Evolutionary conservation across 2,888 invertebrate species (phyloP).

Genomic region (Caenorhabditis becei): DNA sequence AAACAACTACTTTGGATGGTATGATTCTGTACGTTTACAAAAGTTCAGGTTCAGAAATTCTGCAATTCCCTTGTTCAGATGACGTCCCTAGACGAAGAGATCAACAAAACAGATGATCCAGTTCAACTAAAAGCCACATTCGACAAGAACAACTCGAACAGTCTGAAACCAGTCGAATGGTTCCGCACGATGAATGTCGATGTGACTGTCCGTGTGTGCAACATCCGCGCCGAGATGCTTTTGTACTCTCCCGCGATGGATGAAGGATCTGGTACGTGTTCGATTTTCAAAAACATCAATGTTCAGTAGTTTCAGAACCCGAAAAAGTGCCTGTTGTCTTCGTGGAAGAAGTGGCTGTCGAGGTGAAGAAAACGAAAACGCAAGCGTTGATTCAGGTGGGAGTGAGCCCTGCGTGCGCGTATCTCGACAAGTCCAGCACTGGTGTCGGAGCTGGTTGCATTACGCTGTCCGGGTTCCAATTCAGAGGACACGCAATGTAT

Average conservation of each 20-base stretch:
- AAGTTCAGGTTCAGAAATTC: neutral
- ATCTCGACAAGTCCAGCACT: constrained; percentile 58
- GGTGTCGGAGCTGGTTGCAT: constrained; percentile 81
- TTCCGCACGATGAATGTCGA: constrained; percentile 75
- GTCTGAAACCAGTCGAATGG: constrained; percentile 61
- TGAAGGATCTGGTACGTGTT: neutral
- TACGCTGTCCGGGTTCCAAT: constrained; percentile 86
- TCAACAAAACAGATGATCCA: constrained; percentile 30
- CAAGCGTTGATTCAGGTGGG: constrained; percentile 91
- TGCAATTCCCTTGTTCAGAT: constrained; percentile 28
- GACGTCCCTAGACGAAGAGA: constrained; percentile 53
- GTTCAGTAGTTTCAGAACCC: constrained; percentile 9
- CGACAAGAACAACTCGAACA: constrained; percentile 40
- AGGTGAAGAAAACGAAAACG: constrained; percentile 94
- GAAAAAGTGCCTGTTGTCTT: constrained; percentile 73
- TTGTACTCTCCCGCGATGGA: constrained; percentile 65
- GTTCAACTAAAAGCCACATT: constrained; percentile 51
- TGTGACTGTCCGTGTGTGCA: constrained; percentile 86
- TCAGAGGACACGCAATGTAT: constrained; percentile 96
- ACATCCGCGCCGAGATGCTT: constrained; percentile 90
- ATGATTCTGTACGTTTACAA: constrained; percentile 85
- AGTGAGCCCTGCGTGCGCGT: constrained; percentile 63
- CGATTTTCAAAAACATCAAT: no score
- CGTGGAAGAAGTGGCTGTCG: constrained; percentile 88
- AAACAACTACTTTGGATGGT: constrained; percentile 98